phyloP scores from a whole-genome alignment of 1,140 invertebrate genomes.

The Aphidius gifuensis region DNA sequence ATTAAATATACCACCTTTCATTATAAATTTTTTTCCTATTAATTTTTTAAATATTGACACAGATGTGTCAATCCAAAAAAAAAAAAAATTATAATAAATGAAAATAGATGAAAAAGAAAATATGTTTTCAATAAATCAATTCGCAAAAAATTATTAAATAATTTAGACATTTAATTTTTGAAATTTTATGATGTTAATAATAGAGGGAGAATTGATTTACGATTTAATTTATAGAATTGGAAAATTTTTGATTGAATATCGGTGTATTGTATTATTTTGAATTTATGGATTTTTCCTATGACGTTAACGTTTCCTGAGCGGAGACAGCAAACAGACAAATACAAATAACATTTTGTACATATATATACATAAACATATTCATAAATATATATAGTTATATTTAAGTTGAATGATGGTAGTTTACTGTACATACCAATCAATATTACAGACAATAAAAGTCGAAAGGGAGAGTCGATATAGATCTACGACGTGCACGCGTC shows the following conservation, averaged over 20 bases:
- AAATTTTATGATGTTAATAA: too few relatives aligned
- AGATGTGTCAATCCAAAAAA: constrained; percentile 40
- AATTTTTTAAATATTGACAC: constrained; percentile 45
- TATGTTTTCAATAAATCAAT: too few relatives aligned
- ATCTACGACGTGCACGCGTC: constrained; percentile 45
- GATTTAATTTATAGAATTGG: constrained; percentile 24
- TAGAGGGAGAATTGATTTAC: constrained; percentile 11
- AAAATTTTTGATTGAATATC: constrained; percentile 35
- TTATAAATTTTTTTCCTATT: constrained; percentile 3
- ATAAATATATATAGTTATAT: constrained; percentile 18
- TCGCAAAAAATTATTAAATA: too few relatives aligned
- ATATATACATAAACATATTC: constrained; percentile 17
- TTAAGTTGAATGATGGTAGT: constrained; percentile 28
- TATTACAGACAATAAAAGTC: constrained; percentile 35
- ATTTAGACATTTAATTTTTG: too few relatives aligned
- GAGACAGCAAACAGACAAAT: constrained; percentile 30
- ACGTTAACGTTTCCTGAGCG: constrained; percentile 49
- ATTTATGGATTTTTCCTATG: constrained; percentile 22
- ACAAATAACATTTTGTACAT: constrained; percentile 4
- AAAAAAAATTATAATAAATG: too few relatives aligned
- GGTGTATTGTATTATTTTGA: constrained; percentile 25
- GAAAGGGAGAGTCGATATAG: constrained; percentile 39
- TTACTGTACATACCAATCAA: constrained; percentile 10
- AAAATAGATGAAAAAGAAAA: too few relatives aligned
- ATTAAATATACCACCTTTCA: too few relatives aligned